Percentiles rank a stretch among this genome's conserved stretches.
Evolutionary conservation across 2,888 invertebrate genomes (phyloP).

Genomic region (Scelioninae gen. 1): DNA sequence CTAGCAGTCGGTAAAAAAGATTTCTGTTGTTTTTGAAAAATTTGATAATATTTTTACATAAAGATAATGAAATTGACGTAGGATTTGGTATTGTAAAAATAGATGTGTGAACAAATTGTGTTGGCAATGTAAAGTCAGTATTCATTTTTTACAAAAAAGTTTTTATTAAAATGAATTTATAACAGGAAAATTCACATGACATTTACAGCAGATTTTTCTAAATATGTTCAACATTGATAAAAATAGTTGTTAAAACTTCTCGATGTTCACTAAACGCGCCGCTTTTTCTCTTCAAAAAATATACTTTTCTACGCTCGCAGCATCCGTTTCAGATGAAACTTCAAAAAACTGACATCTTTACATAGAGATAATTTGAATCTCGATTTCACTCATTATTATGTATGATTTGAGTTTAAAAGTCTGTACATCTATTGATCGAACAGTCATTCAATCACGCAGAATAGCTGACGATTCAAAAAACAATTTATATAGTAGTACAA

Average conservation of each 20-base stretch:
- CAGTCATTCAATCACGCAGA: constrained; percentile 21
- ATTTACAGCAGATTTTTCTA: constrained; percentile 75
- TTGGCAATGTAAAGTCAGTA: too few species aligned
- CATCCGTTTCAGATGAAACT: background rate
- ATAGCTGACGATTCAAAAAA: constrained; percentile 10
- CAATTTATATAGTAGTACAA: background rate
- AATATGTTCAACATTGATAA: constrained; percentile 57
- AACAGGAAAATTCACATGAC: constrained; percentile 76
- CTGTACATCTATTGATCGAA: constrained; percentile 10
- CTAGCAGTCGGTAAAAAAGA: too few species aligned
- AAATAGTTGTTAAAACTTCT: constrained; percentile 52
- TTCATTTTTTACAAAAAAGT: constrained; percentile 79
- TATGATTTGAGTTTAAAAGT: background rate
- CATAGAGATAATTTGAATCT: constrained; percentile 4
- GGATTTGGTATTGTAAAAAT: too few species aligned
- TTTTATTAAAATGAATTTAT: constrained; percentile 79
- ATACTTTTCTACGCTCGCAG: constrained; percentile 34
- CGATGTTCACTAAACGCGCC: constrained; percentile 39
- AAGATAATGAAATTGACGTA: too few species aligned
- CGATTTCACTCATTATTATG: background rate
- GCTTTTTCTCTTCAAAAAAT: constrained; percentile 44
- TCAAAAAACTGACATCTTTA: constrained; percentile 8
- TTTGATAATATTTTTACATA: too few species aligned
- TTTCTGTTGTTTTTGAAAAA: too few species aligned
- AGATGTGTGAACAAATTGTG: too few species aligned